Percentiles rank a stretch among this genome's conserved stretches.
Conservation (phyloP, 2,113 vertebrate species). For the Entomyzon cyanotis region DNA sequence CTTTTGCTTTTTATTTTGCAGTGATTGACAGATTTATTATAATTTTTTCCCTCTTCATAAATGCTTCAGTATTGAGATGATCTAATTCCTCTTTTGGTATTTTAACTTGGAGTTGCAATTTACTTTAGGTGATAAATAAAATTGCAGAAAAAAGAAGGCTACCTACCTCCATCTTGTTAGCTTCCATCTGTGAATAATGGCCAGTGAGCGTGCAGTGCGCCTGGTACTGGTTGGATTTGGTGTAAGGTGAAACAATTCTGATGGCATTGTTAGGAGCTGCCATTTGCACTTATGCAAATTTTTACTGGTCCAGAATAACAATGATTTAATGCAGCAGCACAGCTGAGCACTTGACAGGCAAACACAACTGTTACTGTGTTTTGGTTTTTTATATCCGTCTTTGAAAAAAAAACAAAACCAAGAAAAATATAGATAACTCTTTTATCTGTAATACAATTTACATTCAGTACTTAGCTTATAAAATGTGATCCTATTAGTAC, state of each 20-base stretch:
- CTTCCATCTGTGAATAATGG: background rate
- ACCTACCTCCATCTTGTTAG: background rate
- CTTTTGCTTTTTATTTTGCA: background rate
- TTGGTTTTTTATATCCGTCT: background rate
- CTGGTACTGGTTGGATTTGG: background rate
- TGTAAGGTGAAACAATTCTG: constrained; percentile 5
- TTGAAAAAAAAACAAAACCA: background rate
- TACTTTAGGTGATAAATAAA: background rate
- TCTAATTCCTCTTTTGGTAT: background rate
- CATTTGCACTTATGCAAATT: constrained; percentile 67
- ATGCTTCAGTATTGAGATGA: background rate
- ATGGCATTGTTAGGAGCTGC: constrained; percentile 34
- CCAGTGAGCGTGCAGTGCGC: background rate
- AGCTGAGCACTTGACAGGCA: constrained; percentile 26
- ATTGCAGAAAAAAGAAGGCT: background rate
- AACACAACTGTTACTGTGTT: background rate
- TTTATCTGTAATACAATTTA: constrained; percentile 3
- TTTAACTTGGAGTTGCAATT: background rate
- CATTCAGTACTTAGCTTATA: constrained; percentile 1
- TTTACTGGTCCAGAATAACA: constrained; percentile 61
- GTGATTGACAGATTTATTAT: constrained; percentile 15
- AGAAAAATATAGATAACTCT: background rate
- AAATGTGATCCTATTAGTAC: constrained; percentile 22
- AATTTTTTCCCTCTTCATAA: background rate
- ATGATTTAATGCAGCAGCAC: constrained; percentile 36